Evolutionary conservation across 2,113 vertebrate genomes (phyloP), one percentile per base, ranked within the genome.

Genomic region (Chaenocephalus aceratus): DNA sequence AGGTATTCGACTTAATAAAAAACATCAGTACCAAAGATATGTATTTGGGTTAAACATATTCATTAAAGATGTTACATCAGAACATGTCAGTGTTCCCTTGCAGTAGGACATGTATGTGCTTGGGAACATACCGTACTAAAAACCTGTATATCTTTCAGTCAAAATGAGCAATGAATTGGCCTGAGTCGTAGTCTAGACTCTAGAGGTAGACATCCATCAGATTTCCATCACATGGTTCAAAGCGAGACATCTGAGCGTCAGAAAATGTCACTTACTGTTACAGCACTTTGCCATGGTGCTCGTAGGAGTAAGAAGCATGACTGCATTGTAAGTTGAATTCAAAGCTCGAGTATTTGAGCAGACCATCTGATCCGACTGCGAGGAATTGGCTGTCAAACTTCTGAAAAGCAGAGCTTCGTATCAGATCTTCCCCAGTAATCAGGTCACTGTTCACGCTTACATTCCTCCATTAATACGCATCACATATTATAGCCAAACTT

Each of bases 341-440:
- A 41, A 61, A 59, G 58, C 23, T 7, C 4, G 10, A 56, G 57
- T n/a, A 9, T 66, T 66, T 26, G 11, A 63, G 59, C 30, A 23
- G 49, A 34, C 46, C 13, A 46, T 76, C 30, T 18, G 34, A 65
- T 64, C 15, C 58, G 51, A 74, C 53, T 30, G 53, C 61, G 44
- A 53, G 16, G 61, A 59, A 34, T 7, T 52, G 52, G 15, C 54
- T 66, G 6, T 54, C 34, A 53, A 14, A 21, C 5, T 57, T n/a
- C 6, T 52, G 44, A 18, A 15, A 0, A 48, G n/a, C 36, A 30
- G 26, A 73, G 59, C 18, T 16, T 75, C 44, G 18, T 30, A 64
- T 64, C 12, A 46, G 59, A 23, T 75, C 23, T 48, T 60, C 70
- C 10, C 79, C 75, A 76, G 34, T 48, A 45, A 71, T 44, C 34